These are phyloP conservation scores for Pionites leucogaster DNA, from an alignment of 2,113 vertebrate genomes.

Conservation along the genomic window DNA sequence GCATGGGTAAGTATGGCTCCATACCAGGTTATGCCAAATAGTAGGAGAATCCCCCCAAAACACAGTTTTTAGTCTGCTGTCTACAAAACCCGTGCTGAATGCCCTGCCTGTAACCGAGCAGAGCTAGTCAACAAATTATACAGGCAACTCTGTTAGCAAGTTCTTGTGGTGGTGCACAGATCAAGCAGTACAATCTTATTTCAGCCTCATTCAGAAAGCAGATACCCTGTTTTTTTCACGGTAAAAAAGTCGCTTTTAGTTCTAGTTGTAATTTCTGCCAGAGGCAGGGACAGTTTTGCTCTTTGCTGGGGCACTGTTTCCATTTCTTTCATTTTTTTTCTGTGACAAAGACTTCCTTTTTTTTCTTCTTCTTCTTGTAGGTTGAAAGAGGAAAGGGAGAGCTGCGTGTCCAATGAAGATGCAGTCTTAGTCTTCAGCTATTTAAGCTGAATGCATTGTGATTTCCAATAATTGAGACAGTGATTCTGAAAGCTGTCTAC, in stretches of 20 bases:
- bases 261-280: neutral
- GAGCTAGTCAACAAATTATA: neutral
- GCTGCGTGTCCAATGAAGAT: slow-evolving; percentile 79
- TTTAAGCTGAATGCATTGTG: slow-evolving; percentile 99
- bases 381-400: slow-evolving; percentile 77
- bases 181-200: neutral
- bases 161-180: neutral
- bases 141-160: neutral
- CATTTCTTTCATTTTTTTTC: neutral
- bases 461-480: slow-evolving; percentile 99
- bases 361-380: slow-evolving; percentile 74
- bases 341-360: slow-evolving; percentile 10
- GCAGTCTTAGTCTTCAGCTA: slow-evolving; percentile 83
- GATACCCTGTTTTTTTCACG: neutral
- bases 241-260: neutral
- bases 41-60: neutral
- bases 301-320: neutral
- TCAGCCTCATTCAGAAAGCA: neutral
- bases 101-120: neutral
- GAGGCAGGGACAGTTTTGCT: neutral
- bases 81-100: neutral
- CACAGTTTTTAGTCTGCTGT: neutral
- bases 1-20: slow-evolving; percentile 1
- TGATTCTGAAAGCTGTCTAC: slow-evolving; percentile 99
- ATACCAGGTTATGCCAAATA: neutral